These are phyloP conservation scores for Allacma fusca DNA, from an alignment of 2,888 invertebrate species.

Conservation along the genomic window DNA sequence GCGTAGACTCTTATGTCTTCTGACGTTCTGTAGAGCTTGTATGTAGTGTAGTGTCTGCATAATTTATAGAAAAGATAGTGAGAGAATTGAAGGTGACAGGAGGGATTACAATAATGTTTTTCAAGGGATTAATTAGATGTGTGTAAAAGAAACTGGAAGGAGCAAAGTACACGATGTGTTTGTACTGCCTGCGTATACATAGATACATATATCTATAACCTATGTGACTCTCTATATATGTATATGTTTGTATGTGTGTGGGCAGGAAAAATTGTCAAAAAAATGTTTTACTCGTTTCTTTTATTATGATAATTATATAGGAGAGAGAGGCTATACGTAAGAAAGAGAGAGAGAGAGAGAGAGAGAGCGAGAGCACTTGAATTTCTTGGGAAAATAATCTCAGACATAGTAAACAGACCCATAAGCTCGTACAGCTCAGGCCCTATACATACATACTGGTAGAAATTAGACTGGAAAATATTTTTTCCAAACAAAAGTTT, in stretches of 20 bases:
- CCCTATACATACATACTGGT: too few relatives aligned
- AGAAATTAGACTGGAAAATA: too few relatives aligned
- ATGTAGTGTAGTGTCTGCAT: too few relatives aligned
- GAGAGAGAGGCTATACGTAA: neutral
- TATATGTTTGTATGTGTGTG: neutral
- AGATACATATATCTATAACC: neutral
- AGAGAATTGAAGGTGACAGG: constrained; percentile 2
- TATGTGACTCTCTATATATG: neutral
- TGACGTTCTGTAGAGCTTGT: too few relatives aligned
- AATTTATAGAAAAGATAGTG: neutral
- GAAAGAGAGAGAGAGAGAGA: neutral
- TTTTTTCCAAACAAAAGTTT: too few relatives aligned
- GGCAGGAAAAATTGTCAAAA: constrained; percentile 6
- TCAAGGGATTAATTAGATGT: constrained; percentile 12
- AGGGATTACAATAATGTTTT: constrained; percentile 3
- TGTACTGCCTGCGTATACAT: neutral
- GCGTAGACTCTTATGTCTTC: too few relatives aligned
- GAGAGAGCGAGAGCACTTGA: neutral
- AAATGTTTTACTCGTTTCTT: neutral
- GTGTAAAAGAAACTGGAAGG: neutral
- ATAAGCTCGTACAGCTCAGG: too few relatives aligned
- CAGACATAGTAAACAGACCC: too few relatives aligned
- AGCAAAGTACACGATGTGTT: neutral
- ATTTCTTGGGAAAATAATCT: too few relatives aligned
- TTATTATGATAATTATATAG: constrained; percentile 22